Conservation (phyloP, 2,888 invertebrate species). For the Amphipoea oculea region DNA sequence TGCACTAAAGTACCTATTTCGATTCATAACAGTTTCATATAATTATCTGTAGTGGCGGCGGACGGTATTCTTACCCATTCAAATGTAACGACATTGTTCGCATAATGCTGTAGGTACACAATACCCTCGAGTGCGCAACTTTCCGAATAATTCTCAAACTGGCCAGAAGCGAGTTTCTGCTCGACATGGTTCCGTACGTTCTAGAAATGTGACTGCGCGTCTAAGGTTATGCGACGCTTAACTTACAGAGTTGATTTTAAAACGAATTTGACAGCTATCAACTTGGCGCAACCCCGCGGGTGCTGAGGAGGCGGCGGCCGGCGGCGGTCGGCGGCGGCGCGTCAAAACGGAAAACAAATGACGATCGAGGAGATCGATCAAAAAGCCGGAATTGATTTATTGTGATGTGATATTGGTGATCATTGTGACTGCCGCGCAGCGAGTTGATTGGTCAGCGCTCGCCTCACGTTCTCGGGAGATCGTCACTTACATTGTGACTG, state of each 20-base stretch:
- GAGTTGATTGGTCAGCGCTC: too few relatives aligned
- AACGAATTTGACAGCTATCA: neutral
- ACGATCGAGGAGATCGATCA: neutral
- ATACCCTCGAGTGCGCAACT: neutral
- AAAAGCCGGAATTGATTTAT: neutral
- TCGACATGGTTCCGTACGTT: neutral
- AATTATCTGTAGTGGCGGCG: neutral
- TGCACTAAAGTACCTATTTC: neutral
- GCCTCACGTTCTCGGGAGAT: too few relatives aligned
- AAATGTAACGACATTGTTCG: constrained; percentile 17
- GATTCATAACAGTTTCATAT: neutral
- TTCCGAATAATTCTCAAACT: neutral
- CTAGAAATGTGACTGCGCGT: neutral
- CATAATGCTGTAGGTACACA: neutral
- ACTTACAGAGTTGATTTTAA: neutral
- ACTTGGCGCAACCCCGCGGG: neutral
- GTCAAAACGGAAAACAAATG: neutral
- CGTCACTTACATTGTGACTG: too few relatives aligned
- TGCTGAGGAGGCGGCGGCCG: neutral
- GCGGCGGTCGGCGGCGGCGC: neutral
- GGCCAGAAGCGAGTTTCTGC: neutral
- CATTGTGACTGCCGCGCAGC: too few relatives aligned
- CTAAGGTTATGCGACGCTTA: neutral
- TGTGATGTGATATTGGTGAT: neutral
- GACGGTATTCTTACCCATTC: neutral